These are phyloP conservation scores for Cyprinus carpio DNA, from an alignment of 2,113 vertebrate genomes.

Conservation along the genomic window DNA sequence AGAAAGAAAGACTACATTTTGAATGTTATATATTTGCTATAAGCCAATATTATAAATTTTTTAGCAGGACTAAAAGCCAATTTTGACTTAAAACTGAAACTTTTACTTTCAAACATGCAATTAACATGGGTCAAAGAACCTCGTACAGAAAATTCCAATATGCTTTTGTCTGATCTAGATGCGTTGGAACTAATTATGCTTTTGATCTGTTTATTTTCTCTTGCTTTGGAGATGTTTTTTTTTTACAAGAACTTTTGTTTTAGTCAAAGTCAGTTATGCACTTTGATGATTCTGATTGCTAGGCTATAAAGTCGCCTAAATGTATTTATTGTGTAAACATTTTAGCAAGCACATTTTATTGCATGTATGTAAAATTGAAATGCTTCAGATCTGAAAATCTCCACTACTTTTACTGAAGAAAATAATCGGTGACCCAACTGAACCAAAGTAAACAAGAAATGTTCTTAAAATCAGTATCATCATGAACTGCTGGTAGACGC, in stretches of 20 bases:
- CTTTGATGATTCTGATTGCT: background rate
- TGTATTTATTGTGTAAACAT: background rate
- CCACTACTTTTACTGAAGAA: background rate
- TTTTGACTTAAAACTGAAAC: background rate
- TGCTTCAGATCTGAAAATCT: background rate
- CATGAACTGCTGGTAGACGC: too few relatives aligned
- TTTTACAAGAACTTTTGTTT: background rate
- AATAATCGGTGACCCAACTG: background rate
- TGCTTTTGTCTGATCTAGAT: background rate
- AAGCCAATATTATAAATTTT: background rate
- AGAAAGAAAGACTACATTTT: background rate
- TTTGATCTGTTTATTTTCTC: background rate
- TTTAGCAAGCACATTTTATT: background rate
- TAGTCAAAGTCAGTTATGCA: background rate
- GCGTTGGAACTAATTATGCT: background rate
- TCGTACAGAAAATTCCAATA: background rate
- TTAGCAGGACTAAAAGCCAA: background rate
- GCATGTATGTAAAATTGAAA: background rate
- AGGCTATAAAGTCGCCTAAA: background rate
- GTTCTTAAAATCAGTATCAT: background rate
- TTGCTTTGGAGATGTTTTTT: background rate
- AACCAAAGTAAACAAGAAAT: background rate
- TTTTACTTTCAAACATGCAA: background rate
- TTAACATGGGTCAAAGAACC: background rate
- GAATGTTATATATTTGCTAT: background rate